Evolutionary conservation across 1,140 invertebrate genomes (phyloP), one percentile per base, ranked within the genome.

Genomic region (Pissodes strobi): DNA sequence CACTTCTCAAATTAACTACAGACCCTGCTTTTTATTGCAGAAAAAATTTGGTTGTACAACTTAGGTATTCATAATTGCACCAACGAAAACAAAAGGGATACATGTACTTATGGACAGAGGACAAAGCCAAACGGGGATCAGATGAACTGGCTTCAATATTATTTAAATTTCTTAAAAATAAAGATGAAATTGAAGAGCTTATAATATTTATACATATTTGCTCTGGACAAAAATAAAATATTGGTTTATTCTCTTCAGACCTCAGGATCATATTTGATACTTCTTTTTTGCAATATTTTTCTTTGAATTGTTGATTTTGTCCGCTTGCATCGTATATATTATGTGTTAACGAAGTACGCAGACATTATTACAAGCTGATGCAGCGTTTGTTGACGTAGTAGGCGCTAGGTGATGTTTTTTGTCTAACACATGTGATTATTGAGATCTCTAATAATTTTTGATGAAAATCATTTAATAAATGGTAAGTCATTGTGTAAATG

Each of bases 141-240:
- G 41, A 65, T 59, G 63, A 65, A 43, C 37, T 64, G 6, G 30
- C 25, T 19, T 45, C 39, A 0, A 23, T 30, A 27, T 23, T 64
- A 21, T 45, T 30, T 10, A 57, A 57, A 53, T 61, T 38, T 61
- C 30, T 61, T 13, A 34, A 25, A 4, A 51, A 3, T 21, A 61
- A 52, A 53, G 21, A 4, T 38, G 23, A 62, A n/a, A 38, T 21
- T 13, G 18, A 58, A 18, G 52, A 67, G 2, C n/a, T n/a, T n/a
- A n/a, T n/a, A n/a, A n/a, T n/a, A n/a, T n/a, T 15, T 67, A 64
- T 53, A 37, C 43, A 69, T 25, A 69, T 57, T 25, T 69, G 67
- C 34, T 17, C 27, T 25, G 63, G 67, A 10, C 64, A 69, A 46
- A 69, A 69, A n/a, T n/a, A 30, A 66, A 65, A 57, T 65, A 68